Base-by-base conservation (phyloP, 2,113 vertebrate genomes). In the Larimichthys polyactis region DNA sequence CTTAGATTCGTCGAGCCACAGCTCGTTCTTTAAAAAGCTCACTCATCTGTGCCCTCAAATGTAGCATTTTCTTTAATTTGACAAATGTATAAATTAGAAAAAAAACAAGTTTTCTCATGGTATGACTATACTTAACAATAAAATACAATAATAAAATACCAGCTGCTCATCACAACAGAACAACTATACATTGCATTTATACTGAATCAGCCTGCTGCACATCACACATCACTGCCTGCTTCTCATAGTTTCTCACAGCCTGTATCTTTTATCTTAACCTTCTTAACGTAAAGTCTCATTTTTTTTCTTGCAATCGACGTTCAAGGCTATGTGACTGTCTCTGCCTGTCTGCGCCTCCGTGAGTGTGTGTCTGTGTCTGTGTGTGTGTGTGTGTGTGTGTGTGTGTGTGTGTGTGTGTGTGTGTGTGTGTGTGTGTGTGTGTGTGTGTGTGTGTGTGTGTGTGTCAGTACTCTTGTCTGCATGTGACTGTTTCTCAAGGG, bases 401-500 rank as follows among this genome's bases (percentile, higher is more conserved):
- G 27, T 27, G 27, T 27, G 27, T 27, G 27, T 27, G 27, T 27
- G 27, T 27, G 27, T 27, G 27, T 27, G 27, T 27, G 27, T 69
- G 83, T 55, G 29, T 40, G 29, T 29, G 29, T 29, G 29, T 29
- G 29, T 70, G 32, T 75, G 49, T 55, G 78, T 68, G 11, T 55
- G 49, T 69, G 52, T 75, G 32, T 79, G 49, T 57, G 66, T 48
- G 65, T 69, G 44, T 44, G 75, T 64, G 64, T 69, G 83, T 57
- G 29, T 40, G n/a, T 63, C 7, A 22, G 75, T 62, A 54, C 29
- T 40, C 82, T 44, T 77, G 68, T 85, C 59, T 79, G 75, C 85
- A 79, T 87, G 81, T 89, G 85, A 89, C 81, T 54, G 11, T 64
- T 74, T 81, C 78, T 89, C 66, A 78, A 74, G 58, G 68, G 79